Base-by-base conservation (phyloP, 1,140 invertebrate genomes). In the Melipona quadrifasciata region DNA sequence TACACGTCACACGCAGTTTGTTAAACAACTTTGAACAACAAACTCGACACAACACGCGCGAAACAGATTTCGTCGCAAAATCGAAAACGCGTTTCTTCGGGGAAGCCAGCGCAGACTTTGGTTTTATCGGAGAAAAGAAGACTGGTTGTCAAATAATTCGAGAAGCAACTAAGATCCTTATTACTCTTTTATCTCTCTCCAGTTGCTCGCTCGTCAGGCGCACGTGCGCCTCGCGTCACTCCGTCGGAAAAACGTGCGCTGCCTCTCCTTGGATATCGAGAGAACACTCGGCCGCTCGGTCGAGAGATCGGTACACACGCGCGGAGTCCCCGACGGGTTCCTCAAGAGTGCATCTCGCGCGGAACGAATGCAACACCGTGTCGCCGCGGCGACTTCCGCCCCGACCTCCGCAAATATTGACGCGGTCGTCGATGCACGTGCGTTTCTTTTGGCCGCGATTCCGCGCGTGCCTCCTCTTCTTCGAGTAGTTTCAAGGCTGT, bases 361-460 rank as follows among this genome's bases (percentile, higher is more conserved):
- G 77, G 57, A 73, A 67, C 31, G 77, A 80, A 73, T 73, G 57
- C 73, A 57, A 55, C 21, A 17, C 55, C 34, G 68, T 73, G 51
- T 68, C 72, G 24, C 31, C 39, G 39, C 39, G 53, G 47, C 58
- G 27, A 73, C 82, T 84, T 84, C 82, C 82, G 77, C 58, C 67
- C 31, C 51, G 82, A 14, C 68, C 51, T 73, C 24, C 14, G 75
- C 82, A 80, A 84, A 84, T 84, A 84, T 84, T 84, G 77, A 84
- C 77, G 67, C 58, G 17, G 17, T 57, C 57, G 47, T 57, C 82
- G 47, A 67, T 64, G 77, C 82, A 73, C 82, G 58, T 61, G 75
- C 31, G 55, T 77, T 55, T 34, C 11, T 47, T 4, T 21, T 57
- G 34, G 3, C 58, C 64, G 55, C 61, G 47, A 27, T 67, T 24